These are phyloP conservation scores for Anneissia japonica DNA, from an alignment of 35 echinoderm and acorn worm species.

Conservation along the genomic window DNA sequence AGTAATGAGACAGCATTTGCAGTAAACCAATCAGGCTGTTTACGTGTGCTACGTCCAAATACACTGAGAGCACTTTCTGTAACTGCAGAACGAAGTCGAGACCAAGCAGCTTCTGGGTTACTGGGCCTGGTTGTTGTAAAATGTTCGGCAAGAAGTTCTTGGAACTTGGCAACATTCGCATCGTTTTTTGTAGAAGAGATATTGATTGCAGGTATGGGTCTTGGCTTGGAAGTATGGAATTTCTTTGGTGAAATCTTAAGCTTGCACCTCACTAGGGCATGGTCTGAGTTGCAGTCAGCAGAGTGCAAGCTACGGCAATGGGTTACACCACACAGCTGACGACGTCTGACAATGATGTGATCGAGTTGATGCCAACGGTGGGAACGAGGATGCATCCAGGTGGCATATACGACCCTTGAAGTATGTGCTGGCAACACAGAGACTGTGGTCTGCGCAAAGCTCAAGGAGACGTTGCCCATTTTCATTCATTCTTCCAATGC, in stretches of 20 bases:
- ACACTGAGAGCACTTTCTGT: neutral
- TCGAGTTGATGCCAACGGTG: no score
- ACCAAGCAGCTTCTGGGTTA: neutral
- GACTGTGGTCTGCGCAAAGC: neutral
- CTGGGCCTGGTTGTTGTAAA: neutral
- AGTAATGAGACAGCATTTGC: conserved; percentile 12
- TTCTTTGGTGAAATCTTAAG: neutral
- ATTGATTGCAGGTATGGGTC: conserved; percentile 1
- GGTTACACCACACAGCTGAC: neutral
- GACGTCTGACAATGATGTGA: neutral
- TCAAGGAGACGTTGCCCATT: conserved; percentile 19
- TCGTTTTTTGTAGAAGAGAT: neutral
- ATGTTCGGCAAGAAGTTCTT: neutral
- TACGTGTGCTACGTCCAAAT: neutral
- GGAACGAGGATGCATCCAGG: no score
- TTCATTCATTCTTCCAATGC: conserved; percentile 14
- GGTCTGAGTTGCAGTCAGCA: conserved; percentile 11
- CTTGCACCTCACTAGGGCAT: conserved; percentile 17
- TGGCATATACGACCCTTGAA: neutral
- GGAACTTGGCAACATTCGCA: neutral
- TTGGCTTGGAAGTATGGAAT: neutral
- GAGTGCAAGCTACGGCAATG: conserved; percentile 19
- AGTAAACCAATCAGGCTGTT: conserved; percentile 25
- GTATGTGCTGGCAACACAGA: neutral
- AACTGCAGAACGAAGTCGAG: neutral